Base-by-base conservation (phyloP, 2,113 vertebrate genomes). In the Stercorarius parasiticus region DNA sequence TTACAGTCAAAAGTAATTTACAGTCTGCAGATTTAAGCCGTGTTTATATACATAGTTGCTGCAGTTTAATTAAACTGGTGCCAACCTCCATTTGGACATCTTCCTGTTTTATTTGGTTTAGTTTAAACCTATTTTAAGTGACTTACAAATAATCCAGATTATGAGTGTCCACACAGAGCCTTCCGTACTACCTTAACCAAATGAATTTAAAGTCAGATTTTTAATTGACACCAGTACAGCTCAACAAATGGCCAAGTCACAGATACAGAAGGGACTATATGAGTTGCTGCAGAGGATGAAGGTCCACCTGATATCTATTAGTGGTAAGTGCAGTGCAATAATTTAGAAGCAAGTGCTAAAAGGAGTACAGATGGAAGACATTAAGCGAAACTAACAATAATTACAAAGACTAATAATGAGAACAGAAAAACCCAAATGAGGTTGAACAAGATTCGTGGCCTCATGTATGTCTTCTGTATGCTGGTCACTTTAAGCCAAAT, bases 41-140 rank as follows among this genome's bases (percentile, higher is more conserved):
- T 97, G 94, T 95, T 96, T 97, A 95, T 94, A 91, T 71, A 96
- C 88, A 95, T 82, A 85, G 69, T 77, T 91, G 49, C 62, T 87
- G 88, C 73, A 95, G 81, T 95, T 97, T 97, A 97, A 95, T 97
- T 96, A 97, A 96, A 95, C 73, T 96, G 65, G 45, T 97, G 93
- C 91, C 91, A 97, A 5, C 83, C 78, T 95, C 84, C 86, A 95
- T 96, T 95, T 96, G 91, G 94, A 96, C 84, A 91, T 69, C 62
- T 74, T 96, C 95, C 95, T 97, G 86, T 80, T 97, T 96, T 82
- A 92, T 91, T 50, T 92, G 91, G 66, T 95, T 95, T 87, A 82
- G 70, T 79, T 95, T 95, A 88, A 92, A 49, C 27, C 66, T 93
- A 69, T 95, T 97, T 95, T 91, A 92, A 94, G 73, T 72, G 77